These are phyloP conservation scores for Odobenus rosmarus DNA, from an alignment of 2,113 vertebrate species.

Conservation along the genomic window DNA sequence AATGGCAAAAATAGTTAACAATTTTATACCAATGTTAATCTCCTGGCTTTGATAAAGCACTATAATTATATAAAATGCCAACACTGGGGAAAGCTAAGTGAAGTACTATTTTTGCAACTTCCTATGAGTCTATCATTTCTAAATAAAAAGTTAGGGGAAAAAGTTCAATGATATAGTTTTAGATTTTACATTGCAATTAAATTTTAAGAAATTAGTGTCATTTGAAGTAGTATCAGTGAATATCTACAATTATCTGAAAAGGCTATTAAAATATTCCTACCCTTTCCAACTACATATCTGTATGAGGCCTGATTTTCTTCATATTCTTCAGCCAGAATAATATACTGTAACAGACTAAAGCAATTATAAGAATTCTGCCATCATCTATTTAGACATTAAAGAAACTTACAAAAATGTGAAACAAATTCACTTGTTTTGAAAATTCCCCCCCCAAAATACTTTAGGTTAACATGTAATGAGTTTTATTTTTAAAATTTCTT, in stretches of 20 bases:
- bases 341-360: not conserved
- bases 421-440: not conserved
- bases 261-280: not conserved
- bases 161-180: not conserved
- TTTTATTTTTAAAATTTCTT: not conserved
- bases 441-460: not conserved
- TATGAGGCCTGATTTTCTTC: not conserved
- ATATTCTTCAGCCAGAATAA: not conserved
- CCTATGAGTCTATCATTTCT: not conserved
- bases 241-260: not conserved
- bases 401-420: not conserved
- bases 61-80: not conserved
- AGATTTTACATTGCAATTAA: not conserved
- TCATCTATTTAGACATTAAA: not conserved
- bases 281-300: not conserved
- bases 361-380: not conserved
- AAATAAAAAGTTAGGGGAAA: not conserved
- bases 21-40: not conserved
- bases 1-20: not conserved
- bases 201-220: not conserved
- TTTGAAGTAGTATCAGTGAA: not conserved
- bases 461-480: not conserved
- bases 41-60: not conserved
- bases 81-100: not conserved
- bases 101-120: not conserved